Conservation (phyloP, 2,113 vertebrate genomes). For the Phalacrocorax brasilianus region DNA sequence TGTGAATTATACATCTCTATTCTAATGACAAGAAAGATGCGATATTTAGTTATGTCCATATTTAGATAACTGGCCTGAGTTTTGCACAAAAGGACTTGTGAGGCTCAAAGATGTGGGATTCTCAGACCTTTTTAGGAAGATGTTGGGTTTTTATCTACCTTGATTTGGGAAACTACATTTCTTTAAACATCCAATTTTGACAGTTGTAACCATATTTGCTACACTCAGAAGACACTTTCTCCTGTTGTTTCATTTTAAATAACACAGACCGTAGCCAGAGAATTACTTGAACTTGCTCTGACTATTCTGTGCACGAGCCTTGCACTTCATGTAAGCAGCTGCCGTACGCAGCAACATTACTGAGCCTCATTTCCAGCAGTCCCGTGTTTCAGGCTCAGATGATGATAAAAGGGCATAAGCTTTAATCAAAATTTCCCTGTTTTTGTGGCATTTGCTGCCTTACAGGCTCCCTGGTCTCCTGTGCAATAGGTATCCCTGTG, state of each 20-base stretch:
- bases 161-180: not conserved
- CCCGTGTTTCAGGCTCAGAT: not conserved
- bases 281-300: not conserved
- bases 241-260: not conserved
- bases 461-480: accelerated
- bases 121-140: not conserved
- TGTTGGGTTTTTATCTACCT: not conserved
- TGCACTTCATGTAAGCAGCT: accelerated
- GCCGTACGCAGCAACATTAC: not conserved
- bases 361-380: not conserved
- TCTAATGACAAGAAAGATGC: not conserved
- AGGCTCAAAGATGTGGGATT: not conserved
- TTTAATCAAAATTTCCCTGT: not conserved
- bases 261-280: not conserved
- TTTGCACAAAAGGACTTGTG: not conserved
- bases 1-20: not conserved
- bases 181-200: not conserved
- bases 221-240: not conserved
- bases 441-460: not conserved
- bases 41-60: not conserved
- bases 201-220: not conserved
- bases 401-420: not conserved
- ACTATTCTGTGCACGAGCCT: not conserved
- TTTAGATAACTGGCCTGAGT: not conserved
- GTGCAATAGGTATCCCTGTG: not conserved